Evolutionary conservation across 2,797 vertebrate genomes (phyloP).

Genomic region (Trematomus bernacchii): DNA sequence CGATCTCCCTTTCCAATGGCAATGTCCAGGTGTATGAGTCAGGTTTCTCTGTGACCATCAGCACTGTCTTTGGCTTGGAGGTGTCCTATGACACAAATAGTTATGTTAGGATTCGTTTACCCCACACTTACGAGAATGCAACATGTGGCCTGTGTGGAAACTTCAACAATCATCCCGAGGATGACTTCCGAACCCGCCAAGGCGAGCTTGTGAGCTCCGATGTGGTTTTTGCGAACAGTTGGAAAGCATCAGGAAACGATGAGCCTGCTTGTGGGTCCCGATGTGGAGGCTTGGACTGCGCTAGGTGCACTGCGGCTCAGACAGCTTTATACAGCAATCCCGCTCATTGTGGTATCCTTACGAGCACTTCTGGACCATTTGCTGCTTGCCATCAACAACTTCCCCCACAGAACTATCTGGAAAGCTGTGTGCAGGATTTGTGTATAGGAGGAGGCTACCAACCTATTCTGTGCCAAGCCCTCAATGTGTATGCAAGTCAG

Average conservation of each 20-base stretch:
- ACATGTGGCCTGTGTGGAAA: slow-evolving; percentile 82
- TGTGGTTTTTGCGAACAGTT: slow-evolving; percentile 74
- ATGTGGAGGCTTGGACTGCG: slow-evolving; percentile 63
- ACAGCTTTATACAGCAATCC: slow-evolving; percentile 41
- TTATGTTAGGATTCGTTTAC: slow-evolving; percentile 67
- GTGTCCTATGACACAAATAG: slow-evolving; percentile 72
- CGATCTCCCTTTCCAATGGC: slow-evolving; percentile 67
- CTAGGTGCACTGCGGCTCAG: slow-evolving; percentile 33
- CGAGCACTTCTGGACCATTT: slow-evolving; percentile 73
- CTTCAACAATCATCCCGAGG: slow-evolving; percentile 62
- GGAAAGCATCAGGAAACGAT: slow-evolving; percentile 49
- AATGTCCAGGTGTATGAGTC: slow-evolving; percentile 66
- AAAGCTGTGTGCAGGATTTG: slow-evolving; percentile 79
- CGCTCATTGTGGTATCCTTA: slow-evolving; percentile 72
- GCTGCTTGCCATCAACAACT: slow-evolving; percentile 52
- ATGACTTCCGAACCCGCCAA: slow-evolving; percentile 74
- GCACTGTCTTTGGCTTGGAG: slow-evolving; percentile 74
- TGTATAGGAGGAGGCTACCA: slow-evolving; percentile 74
- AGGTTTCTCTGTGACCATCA: slow-evolving; percentile 72
- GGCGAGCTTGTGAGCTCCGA: slow-evolving; percentile 60
- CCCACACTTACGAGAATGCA: slow-evolving; percentile 67
- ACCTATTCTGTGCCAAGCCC: slow-evolving; percentile 75
- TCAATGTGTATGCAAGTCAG: slow-evolving; percentile 71
- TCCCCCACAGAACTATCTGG: slow-evolving; percentile 46
- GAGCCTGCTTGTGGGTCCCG: slow-evolving; percentile 47